Base-by-base conservation (phyloP, 2,888 invertebrate genomes). In the Bombylius major region DNA sequence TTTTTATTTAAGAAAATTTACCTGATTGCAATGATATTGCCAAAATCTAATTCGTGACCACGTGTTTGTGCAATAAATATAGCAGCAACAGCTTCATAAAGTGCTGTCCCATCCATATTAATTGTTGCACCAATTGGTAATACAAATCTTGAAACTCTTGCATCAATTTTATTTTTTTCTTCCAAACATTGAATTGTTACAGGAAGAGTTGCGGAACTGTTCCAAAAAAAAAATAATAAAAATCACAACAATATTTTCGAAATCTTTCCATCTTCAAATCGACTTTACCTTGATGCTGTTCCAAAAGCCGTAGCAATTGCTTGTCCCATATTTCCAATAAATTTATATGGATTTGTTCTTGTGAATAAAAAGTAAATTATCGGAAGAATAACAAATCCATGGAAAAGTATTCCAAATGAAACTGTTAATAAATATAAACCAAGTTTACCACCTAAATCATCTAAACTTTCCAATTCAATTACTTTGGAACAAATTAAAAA, bases 81-180 rank as follows among this genome's bases (percentile, higher is more conserved):
- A 5, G 88, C 88, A 3, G 88, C 89, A 1, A 89, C 87, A 0
- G 89, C 89, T 71, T 90, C 89, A 67, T 89, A 89, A 13, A 89
- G 76, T 6, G 87, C 87, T 0, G 87, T 87, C 51, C 88, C 87
- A 67, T 87, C 87, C 87, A 87, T 87, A 73, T 89, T 88, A 64
- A 89, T 87, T 44, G 87, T 87, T 3, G 87, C 86, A 5, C 89
- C 89, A 50, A 89, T 86, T 3, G 89, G 88, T 66, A 89, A 77
- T 1, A 86, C 85, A 69, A 89, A 89, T 58, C 88, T 78, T 5
- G 85, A 80, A n/a, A 87, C 82, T 53, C 87, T 75, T 1, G 80
- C 75, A 68, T 89, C 88, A 12, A 60, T 47, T 4, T 57, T 51
- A 36, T 60, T 60, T 8, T 60, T 59, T 5, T 56, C 51, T 53